A percentile compares a stretch with the other conserved stretches of the same genome.
These are phyloP conservation scores for Myathropa florea DNA, from an alignment of 2,888 invertebrate species.

Conservation along the genomic window DNA sequence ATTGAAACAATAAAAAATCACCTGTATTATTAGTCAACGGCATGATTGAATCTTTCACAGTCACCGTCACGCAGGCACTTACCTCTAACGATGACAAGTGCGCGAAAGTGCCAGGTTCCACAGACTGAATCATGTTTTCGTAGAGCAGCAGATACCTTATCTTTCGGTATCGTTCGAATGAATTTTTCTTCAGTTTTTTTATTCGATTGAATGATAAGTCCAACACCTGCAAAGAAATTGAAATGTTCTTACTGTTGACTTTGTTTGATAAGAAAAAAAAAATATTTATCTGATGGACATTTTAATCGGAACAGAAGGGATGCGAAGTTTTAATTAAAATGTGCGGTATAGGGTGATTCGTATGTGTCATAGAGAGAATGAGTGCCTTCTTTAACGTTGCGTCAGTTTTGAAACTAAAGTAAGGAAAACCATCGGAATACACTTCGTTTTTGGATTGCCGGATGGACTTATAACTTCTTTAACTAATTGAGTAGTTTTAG, in stretches of 20 bases:
- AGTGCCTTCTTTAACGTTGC: no score
- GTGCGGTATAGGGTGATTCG: neutral
- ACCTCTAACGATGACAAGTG: conserved; percentile 79
- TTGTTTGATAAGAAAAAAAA: neutral
- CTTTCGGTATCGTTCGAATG: conserved; percentile 78
- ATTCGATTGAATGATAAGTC: conserved; percentile 80
- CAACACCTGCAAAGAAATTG: conserved; percentile 76
- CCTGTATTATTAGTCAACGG: neutral
- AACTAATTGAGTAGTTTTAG: no score
- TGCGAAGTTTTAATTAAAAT: neutral
- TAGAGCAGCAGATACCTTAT: conserved; percentile 78
- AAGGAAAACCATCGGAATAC: no score
- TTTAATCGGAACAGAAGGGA: neutral
- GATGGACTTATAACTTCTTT: no score
- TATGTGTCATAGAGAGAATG: neutral
- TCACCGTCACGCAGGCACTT: conserved; percentile 52
- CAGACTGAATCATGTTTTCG: conserved; percentile 80
- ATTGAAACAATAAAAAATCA: conserved; percentile 11
- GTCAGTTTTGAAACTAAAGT: no score
- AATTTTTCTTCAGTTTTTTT: conserved; percentile 77
- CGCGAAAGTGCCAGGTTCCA: conserved; percentile 79
- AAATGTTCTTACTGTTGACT: neutral
- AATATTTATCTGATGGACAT: neutral
- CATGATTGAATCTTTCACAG: neutral
- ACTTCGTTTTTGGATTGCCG: no score